A percentile compares a stretch with the other conserved stretches of the same genome.
These are phyloP conservation scores for Sebastes miniatus DNA, from an alignment of 2,797 vertebrate genomes.

Conservation along the genomic window DNA sequence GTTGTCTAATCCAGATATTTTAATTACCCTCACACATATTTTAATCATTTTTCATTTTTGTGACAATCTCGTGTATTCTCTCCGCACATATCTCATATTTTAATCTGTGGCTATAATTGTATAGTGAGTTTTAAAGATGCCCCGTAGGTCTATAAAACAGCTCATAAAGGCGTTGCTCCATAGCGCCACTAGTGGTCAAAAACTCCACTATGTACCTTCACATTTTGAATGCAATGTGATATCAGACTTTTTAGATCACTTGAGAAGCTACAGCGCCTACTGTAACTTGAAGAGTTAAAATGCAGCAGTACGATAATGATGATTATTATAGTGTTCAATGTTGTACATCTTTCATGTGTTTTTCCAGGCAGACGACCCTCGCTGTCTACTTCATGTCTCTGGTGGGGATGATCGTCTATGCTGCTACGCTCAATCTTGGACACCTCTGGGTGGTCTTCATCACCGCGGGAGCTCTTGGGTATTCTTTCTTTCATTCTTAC, in stretches of 20 bases:
- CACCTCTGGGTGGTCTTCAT: slow-evolving; percentile 95
- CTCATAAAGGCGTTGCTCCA: neutral
- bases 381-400: slow-evolving; percentile 90
- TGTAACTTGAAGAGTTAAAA: neutral
- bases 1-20: neutral
- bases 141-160: neutral
- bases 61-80: neutral
- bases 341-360: neutral
- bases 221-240: neutral
- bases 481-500: neutral
- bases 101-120: neutral
- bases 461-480: slow-evolving; percentile 85
- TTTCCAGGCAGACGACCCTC: slow-evolving; percentile 89
- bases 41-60: neutral
- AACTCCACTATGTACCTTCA: neutral
- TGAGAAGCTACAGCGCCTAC: fast-evolving
- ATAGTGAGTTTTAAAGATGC: neutral
- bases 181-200: neutral
- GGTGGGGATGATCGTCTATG: slow-evolving; percentile 90
- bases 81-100: neutral
- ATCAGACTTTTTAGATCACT: neutral
- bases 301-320: neutral
- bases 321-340: neutral
- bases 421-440: slow-evolving; percentile 86
- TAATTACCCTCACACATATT: neutral